Conservation (phyloP, 2,113 vertebrate genomes). For the Ginglymostoma cirratum region DNA sequence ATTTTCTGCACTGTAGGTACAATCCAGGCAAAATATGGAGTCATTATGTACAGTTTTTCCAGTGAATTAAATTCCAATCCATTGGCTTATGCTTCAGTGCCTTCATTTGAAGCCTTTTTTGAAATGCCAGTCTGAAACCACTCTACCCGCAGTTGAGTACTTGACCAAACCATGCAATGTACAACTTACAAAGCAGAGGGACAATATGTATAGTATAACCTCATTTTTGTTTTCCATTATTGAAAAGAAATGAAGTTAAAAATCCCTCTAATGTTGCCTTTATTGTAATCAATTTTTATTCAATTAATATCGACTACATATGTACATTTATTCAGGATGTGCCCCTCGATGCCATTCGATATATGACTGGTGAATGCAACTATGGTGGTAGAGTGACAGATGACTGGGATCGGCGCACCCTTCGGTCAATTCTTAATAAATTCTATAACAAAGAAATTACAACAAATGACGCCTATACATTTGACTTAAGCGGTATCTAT, state of each 20-base stretch:
- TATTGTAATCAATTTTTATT: neutral
- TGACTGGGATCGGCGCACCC: slow-evolving; percentile 70
- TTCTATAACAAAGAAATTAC: slow-evolving; percentile 62
- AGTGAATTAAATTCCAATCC: neutral
- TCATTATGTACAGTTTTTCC: neutral
- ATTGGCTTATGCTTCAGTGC: neutral
- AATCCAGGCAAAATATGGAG: neutral
- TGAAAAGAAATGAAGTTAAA: neutral
- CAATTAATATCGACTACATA: neutral
- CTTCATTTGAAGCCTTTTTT: neutral
- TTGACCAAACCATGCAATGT: neutral
- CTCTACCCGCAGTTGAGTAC: neutral
- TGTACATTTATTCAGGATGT: slow-evolving; percentile 55
- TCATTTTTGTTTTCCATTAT: neutral
- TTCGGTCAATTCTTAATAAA: slow-evolving; percentile 66
- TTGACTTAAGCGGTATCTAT: slow-evolving; percentile 74
- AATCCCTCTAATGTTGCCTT: neutral
- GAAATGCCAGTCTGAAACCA: neutral
- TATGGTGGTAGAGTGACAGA: slow-evolving; percentile 76
- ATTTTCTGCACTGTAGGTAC: neutral
- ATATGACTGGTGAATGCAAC: slow-evolving; percentile 77
- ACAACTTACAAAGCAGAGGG: neutral
- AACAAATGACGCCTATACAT: slow-evolving; percentile 57
- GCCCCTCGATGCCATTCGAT: slow-evolving; percentile 69
- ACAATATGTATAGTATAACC: neutral